Percentiles rank a stretch among this genome's conserved stretches.
Evolutionary conservation across 92 coral and sea anemone species (phyloP).

Genomic region (Epizoanthus ramosus): DNA sequence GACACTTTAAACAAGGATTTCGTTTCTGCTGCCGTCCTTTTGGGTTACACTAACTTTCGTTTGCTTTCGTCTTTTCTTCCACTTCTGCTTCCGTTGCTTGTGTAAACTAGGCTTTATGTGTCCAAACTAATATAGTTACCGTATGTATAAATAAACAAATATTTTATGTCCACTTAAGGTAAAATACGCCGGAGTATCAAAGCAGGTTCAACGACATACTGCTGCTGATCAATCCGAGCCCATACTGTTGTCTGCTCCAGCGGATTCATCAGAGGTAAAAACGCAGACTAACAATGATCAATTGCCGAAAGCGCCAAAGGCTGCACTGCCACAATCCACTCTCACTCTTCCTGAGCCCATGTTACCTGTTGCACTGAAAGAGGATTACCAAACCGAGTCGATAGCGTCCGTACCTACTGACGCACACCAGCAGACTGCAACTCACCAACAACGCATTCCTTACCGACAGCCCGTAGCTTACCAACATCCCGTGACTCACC

Average conservation of each 20-base stretch:
- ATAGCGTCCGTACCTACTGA: constrained; percentile 31
- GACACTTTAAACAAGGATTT: too few relatives aligned
- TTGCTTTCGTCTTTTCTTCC: too few relatives aligned
- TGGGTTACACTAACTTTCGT: too few relatives aligned
- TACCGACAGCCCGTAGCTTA: too few relatives aligned
- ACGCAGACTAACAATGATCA: background rate
- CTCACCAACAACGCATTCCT: background rate
- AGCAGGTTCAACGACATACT: background rate
- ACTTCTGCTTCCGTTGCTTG: too few relatives aligned
- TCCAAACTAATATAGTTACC: too few relatives aligned
- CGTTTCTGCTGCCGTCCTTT: too few relatives aligned
- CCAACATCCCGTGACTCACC: background rate
- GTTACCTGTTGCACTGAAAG: constrained; percentile 14
- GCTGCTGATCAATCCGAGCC: constrained; percentile 6
- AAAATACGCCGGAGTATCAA: constrained; percentile 6
- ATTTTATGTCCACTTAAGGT: background rate
- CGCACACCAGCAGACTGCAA: background rate
- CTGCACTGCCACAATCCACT: background rate
- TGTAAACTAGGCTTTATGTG: too few relatives aligned
- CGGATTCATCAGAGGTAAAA: background rate
- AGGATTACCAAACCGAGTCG: constrained; percentile 13
- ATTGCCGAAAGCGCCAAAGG: background rate
- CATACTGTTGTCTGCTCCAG: constrained; percentile 32
- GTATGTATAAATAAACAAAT: too few relatives aligned
- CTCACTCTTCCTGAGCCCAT: constrained; percentile 13